Conservation (phyloP, 2,888 invertebrate species). For the Scaptomyza tumidula region DNA sequence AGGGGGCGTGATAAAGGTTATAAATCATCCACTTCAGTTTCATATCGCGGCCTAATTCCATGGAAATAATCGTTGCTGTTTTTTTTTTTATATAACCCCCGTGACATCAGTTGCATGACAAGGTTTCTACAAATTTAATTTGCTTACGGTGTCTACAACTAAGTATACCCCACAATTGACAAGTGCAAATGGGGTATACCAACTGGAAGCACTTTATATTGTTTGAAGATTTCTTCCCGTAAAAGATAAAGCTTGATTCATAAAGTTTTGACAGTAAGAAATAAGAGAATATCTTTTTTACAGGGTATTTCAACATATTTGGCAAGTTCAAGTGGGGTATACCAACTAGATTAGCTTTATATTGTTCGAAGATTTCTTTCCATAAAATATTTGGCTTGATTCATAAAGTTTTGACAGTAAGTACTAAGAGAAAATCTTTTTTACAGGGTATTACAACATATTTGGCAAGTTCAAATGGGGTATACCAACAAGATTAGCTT, state of each 20-base stretch:
- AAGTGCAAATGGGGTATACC: not conserved
- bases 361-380: no score
- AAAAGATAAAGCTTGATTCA: no score
- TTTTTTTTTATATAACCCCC: constrained; percentile 10
- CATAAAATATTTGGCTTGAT: no score
- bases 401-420: no score
- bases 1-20: constrained; percentile 9
- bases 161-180: constrained; percentile 4
- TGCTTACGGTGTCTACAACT: constrained; percentile 29
- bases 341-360: not conserved
- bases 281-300: not conserved
- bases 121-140: constrained; percentile 56
- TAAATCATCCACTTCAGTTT: constrained; percentile 31
- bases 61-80: constrained; percentile 18
- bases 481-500: not conserved
- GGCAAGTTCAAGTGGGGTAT: not conserved
- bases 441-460: no score
- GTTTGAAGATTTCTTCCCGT: no score
- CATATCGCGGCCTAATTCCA: constrained; percentile 28
- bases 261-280: no score
- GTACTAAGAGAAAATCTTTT: not conserved
- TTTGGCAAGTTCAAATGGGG: not conserved
- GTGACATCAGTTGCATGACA: constrained; percentile 54
- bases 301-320: constrained; percentile 28
- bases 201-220: no score